These are phyloP conservation scores for Hirudinaria manillensis DNA, from an alignment of 2,888 invertebrate genomes.

Conservation along the genomic window DNA sequence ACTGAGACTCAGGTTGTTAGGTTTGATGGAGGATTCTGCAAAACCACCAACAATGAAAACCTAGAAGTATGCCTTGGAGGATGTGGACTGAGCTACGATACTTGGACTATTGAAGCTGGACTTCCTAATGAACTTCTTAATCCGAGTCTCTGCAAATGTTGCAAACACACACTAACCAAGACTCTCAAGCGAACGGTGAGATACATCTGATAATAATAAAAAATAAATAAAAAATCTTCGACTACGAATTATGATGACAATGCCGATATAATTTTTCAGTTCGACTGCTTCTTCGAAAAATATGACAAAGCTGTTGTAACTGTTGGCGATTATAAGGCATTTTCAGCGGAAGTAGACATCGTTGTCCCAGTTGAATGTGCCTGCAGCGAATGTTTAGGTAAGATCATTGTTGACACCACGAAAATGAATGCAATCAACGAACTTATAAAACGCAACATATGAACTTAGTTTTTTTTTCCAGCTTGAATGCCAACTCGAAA, in stretches of 20 bases:
- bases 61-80: background rate
- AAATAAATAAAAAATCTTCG: background rate
- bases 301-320: background rate
- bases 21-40: slow-evolving; percentile 3
- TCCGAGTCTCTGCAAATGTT: background rate
- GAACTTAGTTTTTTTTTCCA: too few relatives aligned
- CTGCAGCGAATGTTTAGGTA: slow-evolving; percentile 6
- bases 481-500: too few relatives aligned
- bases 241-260: background rate
- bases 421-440: too few relatives aligned
- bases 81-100: background rate
- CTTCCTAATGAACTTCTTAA: background rate
- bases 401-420: too few relatives aligned
- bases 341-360: background rate
- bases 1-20: background rate
- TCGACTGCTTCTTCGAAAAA: slow-evolving; percentile 5
- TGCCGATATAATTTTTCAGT: slow-evolving; percentile 2
- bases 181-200: background rate
- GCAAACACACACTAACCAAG: background rate
- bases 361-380: background rate
- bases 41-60: slow-evolving; percentile 4
- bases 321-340: background rate
- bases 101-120: background rate
- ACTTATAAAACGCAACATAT: too few relatives aligned
- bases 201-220: background rate